A percentile compares a stretch with the other conserved stretches of the same genome.
Evolutionary conservation across 2,888 invertebrate species (phyloP).

Genomic region (Urechis unicinctus): DNA sequence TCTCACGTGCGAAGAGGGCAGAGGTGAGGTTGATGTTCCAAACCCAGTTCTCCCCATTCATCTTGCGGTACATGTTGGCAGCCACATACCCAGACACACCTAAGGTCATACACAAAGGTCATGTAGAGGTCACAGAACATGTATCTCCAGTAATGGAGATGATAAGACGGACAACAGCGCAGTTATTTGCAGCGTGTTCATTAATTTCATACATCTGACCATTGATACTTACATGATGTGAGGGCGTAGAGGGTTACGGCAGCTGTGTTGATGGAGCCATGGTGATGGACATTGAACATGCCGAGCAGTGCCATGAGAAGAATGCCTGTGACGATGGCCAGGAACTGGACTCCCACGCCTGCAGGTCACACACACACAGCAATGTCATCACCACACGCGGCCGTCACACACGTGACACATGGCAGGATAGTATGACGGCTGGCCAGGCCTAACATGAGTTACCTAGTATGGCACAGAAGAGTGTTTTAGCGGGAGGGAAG

Average conservation of each 20-base stretch:
- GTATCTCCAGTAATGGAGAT: background rate
- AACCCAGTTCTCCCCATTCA: constrained; percentile 54
- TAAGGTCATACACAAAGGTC: constrained; percentile 19
- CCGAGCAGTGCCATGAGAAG: constrained; percentile 52
- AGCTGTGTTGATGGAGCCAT: constrained; percentile 53
- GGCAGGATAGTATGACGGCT: background rate
- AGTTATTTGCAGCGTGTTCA: no score
- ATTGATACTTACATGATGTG: constrained; percentile 51
- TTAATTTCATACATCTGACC: no score
- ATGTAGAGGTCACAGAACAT: background rate
- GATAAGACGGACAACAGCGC: no score
- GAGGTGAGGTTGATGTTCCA: constrained; percentile 55
- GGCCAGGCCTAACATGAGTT: constrained; percentile 10
- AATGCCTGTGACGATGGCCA: constrained; percentile 52
- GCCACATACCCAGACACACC: constrained; percentile 55
- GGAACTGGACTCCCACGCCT: constrained; percentile 55
- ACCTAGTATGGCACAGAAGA: constrained; percentile 55
- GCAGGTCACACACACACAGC: no score
- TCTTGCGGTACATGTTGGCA: constrained; percentile 50
- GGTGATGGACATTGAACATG: constrained; percentile 54
- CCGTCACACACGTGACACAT: background rate
- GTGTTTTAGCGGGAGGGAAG: constrained; percentile 49
- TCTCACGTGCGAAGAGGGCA: constrained; percentile 52
- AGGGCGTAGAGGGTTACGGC: constrained; percentile 54
- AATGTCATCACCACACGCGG: no score